Percentiles rank a stretch among this genome's conserved stretches.
Evolutionary conservation across 2,888 invertebrate genomes (phyloP).

Genomic region (Pycnomerus fuliginosus): DNA sequence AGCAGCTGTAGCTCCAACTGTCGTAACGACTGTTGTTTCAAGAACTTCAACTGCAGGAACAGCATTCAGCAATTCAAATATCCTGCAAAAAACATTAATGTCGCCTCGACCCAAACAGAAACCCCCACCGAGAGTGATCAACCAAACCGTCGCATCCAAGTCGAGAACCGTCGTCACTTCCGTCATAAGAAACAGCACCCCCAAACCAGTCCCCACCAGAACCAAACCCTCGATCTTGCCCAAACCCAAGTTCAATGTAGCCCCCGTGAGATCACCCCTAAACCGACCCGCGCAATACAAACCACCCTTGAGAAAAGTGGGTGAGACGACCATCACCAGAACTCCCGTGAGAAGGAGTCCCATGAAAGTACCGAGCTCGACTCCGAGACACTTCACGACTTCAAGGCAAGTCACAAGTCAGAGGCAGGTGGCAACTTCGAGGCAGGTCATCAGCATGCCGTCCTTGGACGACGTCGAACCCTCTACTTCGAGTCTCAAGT

Average conservation of each 20-base stretch:
- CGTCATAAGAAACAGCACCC: constrained; percentile 15
- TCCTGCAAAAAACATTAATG: constrained; percentile 45
- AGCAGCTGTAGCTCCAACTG: not conserved
- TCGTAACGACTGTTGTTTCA: not conserved
- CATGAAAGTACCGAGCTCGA: constrained; percentile 1
- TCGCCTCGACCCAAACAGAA: constrained; percentile 29
- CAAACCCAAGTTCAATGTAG: constrained; percentile 31
- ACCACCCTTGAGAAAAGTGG: constrained; percentile 34
- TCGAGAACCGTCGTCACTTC: constrained; percentile 21
- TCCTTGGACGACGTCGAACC: constrained; percentile 39
- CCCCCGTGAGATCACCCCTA: constrained; percentile 13
- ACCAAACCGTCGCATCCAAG: constrained; percentile 28
- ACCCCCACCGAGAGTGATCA: constrained; percentile 30
- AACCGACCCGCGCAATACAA: constrained; percentile 21
- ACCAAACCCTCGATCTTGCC: constrained; percentile 24
- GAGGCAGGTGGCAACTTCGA: too few species aligned
- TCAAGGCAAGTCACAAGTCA: too few species aligned
- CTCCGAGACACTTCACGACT: constrained; percentile 11
- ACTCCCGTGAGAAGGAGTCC: constrained; percentile 9
- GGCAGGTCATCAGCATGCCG: constrained; percentile 46
- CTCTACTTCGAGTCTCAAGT: constrained; percentile 43
- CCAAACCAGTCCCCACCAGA: constrained; percentile 6
- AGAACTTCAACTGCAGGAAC: too few species aligned
- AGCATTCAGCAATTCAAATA: constrained; percentile 43
- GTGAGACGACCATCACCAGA: constrained; percentile 38